A percentile compares a stretch with the other conserved stretches of the same genome.
Conservation (phyloP, 2,113 vertebrate genomes). For the Athene noctua region DNA sequence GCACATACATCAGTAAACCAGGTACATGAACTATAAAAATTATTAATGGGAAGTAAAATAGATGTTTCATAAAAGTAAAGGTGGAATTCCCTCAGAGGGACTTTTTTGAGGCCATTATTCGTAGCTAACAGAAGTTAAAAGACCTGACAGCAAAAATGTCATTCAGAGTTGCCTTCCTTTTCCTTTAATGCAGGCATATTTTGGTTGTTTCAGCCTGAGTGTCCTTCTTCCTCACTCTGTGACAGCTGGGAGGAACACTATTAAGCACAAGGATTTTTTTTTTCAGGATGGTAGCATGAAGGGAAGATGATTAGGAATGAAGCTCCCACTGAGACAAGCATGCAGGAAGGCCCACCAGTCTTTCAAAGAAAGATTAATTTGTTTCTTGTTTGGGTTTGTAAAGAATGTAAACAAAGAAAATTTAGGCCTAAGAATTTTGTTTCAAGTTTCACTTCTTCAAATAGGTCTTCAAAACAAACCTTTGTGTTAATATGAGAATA, state of each 20-base stretch:
- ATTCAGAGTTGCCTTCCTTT: background rate
- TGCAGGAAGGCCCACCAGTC: background rate
- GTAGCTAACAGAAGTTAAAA: background rate
- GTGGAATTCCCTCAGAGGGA: background rate
- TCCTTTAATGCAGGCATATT: background rate
- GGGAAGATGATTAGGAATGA: background rate
- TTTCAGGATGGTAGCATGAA: background rate
- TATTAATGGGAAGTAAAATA: background rate
- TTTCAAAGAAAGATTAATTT: background rate
- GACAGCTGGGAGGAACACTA: background rate
- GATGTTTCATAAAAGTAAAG: background rate
- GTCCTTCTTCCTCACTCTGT: background rate
- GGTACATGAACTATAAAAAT: background rate
- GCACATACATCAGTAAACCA: background rate
- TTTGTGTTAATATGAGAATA: background rate
- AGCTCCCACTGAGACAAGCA: background rate
- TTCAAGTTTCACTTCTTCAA: background rate
- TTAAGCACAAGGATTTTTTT: background rate
- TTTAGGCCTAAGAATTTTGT: background rate
- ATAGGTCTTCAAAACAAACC: background rate
- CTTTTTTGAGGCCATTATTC: background rate
- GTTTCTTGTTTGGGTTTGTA: background rate
- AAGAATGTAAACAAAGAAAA: background rate
- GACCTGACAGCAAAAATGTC: background rate
- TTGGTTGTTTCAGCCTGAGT: background rate